Base-by-base conservation (phyloP, 2,113 vertebrate species). In the Neoarius graeffei region DNA sequence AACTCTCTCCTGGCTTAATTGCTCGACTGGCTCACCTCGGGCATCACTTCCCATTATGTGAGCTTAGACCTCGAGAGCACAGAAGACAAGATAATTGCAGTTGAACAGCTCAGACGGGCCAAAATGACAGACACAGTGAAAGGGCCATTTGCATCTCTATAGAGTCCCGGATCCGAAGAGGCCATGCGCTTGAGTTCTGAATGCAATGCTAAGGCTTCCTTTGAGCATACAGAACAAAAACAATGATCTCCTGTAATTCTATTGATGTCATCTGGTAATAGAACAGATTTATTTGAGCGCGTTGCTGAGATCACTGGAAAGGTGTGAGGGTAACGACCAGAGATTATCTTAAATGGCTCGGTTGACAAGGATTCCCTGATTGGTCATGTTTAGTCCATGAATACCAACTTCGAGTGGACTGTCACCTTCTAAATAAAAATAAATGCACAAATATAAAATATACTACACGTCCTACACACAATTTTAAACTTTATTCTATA, bases 31-130 rank as follows among this genome's bases (percentile, higher is more conserved):
- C 80, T 94, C 94, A 93, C 91, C 92, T 88, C 87, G 89, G 91
- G 85, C 82, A 91, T 91, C 93, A 91, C 89, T 94, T 92, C 91
- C 92, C 87, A 86, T 87, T 20, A 66, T 74, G 81, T 82, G 91
- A 92, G 88, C 91, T 93, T 91, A 92, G 92, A 91, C 91, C 90
- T 91, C 84, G 81, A 77, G 90, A 92, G 85, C 62, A 90, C 89
- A 71, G 56, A 81, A 93, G 93, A 94, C 92, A 93, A 94, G 93
- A 93, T 94, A 93, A 94, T 95, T 94, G 92, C 87, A 67, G 4
- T 2, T 60, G 88, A 83, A 66, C 88, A 89, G 92, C 90, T 86
- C 74, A 62, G 89, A 85, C 20, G 84, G 89, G 89, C 87, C 84
- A 88, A 25, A 30, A 82, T 82, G 57, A 62, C 80, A 86, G 90